Base-by-base conservation (phyloP, 2,888 invertebrate species). In the Rotaria sp. region DNA sequence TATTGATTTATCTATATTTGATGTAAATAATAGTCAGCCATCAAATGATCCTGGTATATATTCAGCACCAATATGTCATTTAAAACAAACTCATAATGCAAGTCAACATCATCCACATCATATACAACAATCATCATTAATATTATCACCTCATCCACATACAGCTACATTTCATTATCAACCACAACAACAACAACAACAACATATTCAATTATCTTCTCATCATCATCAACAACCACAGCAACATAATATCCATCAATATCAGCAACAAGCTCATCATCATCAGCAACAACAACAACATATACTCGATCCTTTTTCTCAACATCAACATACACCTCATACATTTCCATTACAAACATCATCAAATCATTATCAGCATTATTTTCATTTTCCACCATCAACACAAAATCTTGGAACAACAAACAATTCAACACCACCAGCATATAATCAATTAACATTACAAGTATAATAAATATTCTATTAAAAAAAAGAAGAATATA, bases 261-360 rank as follows among this genome's bases (percentile, higher is more conserved):
- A 67, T 67, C 35, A 30, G 8, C 67, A 67, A 24, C 85, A 85
- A 67, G 2, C 50, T 18, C 85, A 85, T 38, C 85, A 59, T 21
- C 55, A 55, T 8, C 55, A 57, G 10, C 85, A 57, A 59, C 52
- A 75, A 26, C 35, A 48, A 41, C 48, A 26, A 41, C 52, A 48
- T 38, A 13, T 59, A 26, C 38, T 38, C 1, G 55, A 38, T 45
- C 74, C 85, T 10, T 85, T 67, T 59, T 85, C 85, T 57, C 52
- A 48, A 30, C 55, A 59, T 15, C 85, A 75, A 30, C 75, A 75
- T 59, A 86, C 86, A 55, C 86, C 86, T n/a, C 85, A 86, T 30
- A 85, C 85, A 41, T 86, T 75, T 50, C 86, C 86, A 84, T 84
- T 85, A 30, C 85, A 75, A 21, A 55, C 86, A 41, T 86, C 86